Conservation (phyloP, 2,797 vertebrate species). For the Masticophis lateralis region DNA sequence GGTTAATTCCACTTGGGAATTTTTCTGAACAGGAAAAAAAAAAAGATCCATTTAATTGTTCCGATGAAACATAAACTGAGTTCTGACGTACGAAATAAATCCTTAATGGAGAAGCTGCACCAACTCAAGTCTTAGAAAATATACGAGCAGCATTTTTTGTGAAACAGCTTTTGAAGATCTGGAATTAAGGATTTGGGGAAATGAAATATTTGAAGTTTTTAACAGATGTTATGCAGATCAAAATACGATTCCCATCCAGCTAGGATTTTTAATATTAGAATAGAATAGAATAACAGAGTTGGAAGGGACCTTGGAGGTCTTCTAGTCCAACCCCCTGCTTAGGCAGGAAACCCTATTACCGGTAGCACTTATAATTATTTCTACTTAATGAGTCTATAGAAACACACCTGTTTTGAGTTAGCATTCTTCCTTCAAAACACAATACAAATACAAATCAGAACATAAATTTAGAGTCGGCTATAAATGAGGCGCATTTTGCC, state of each 20-base stretch:
- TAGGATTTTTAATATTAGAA: not conserved
- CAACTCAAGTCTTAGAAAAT: not conserved
- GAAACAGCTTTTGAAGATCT: not conserved
- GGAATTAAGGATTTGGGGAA: not conserved
- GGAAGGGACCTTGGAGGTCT: no score
- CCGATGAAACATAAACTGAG: constrained; percentile 1
- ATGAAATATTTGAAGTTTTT: not conserved
- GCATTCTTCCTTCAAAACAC: not conserved
- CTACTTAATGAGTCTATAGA: not conserved
- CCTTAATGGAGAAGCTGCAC: not conserved
- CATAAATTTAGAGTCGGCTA: not conserved
- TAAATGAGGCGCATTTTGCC: not conserved
- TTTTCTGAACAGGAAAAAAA: not conserved
- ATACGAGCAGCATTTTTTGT: not conserved
- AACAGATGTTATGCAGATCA: not conserved
- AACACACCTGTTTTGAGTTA: not conserved
- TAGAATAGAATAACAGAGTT: no score
- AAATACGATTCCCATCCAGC: not conserved
- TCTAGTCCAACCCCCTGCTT: no score
- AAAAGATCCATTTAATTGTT: not conserved
- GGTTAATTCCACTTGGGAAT: not conserved
- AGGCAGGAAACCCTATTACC: no score
- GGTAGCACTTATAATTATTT: not conserved
- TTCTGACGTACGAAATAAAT: not conserved
- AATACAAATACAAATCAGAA: not conserved